A percentile compares a stretch with the other conserved stretches of the same genome.
Evolutionary conservation across 2,888 invertebrate genomes (phyloP).

Genomic region (Sylvicola cinctus): DNA sequence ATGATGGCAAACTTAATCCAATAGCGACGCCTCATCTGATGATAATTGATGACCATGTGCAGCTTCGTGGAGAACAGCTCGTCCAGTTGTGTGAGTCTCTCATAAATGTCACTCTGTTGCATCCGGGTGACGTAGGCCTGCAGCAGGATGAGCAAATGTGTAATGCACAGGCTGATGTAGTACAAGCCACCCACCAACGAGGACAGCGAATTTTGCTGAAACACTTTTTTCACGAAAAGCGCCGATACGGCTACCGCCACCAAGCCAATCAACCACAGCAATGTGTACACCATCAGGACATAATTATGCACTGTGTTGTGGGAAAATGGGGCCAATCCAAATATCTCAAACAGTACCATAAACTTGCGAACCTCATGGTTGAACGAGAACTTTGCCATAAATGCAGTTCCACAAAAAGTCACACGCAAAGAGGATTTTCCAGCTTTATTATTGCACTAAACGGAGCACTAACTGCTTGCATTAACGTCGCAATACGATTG

Average conservation of each 20-base stretch:
- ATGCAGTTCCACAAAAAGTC: too few species aligned
- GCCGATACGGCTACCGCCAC: slow-evolving; percentile 1
- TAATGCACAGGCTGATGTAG: slow-evolving; percentile 10
- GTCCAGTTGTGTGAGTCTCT: slow-evolving; percentile 9
- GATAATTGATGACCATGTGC: slow-evolving; percentile 3
- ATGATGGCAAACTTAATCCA: slow-evolving; percentile 4
- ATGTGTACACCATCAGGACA: background rate
- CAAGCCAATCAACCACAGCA: background rate
- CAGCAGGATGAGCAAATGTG: slow-evolving; percentile 11
- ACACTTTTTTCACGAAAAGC: slow-evolving; percentile 4
- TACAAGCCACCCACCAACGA: slow-evolving; percentile 8
- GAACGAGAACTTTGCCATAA: too few species aligned
- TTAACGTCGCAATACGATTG: too few species aligned
- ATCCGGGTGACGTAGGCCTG: slow-evolving; percentile 10
- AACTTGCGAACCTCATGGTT: background rate
- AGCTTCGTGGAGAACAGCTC: slow-evolving; percentile 6
- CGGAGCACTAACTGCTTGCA: too few species aligned
- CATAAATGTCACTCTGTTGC: slow-evolving; percentile 7
- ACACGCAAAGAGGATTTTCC: too few species aligned
- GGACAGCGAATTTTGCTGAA: slow-evolving; percentile 6
- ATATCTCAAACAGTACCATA: slow-evolving; percentile 1
- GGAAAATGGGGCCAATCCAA: background rate
- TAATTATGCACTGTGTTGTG: background rate
- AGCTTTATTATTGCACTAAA: too few species aligned
- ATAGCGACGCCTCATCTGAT: background rate